Evolutionary conservation across 30 jellyfish, hydroid and myxozoan species (phyloP).

Genomic region (Aurelia coerulea): DNA sequence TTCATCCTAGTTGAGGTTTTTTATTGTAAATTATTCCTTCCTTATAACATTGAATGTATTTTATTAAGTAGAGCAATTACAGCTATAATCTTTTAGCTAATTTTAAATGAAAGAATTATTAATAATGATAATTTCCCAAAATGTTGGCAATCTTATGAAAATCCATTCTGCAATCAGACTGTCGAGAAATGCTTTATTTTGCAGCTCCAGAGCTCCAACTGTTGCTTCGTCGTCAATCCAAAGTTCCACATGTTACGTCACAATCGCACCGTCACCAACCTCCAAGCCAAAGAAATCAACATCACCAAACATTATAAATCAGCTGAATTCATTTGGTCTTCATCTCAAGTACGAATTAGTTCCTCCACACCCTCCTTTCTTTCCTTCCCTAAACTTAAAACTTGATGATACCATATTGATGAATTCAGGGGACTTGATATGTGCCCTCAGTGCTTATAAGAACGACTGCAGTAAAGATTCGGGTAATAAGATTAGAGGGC

Average conservation of each 20-base stretch:
- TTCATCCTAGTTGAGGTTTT: too few species aligned
- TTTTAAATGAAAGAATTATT: too few species aligned
- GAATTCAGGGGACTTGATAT: constrained; percentile 86
- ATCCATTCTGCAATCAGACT: too few species aligned
- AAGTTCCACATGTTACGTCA: constrained; percentile 59
- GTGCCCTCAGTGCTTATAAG: constrained; percentile 50
- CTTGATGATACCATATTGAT: constrained; percentile 64
- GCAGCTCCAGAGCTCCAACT: constrained; percentile 19
- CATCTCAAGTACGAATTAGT: constrained; percentile 79
- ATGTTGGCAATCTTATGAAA: too few species aligned
- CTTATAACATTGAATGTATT: too few species aligned
- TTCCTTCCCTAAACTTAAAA: constrained; percentile 77
- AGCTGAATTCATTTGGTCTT: constrained; percentile 8
- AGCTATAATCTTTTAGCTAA: too few species aligned
- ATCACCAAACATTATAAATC: background rate
- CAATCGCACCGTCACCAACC: constrained; percentile 63
- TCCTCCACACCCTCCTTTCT: constrained; percentile 88
- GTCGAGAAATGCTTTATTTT: background rate
- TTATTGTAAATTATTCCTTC: too few species aligned
- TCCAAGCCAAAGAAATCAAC: background rate
- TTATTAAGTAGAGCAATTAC: too few species aligned
- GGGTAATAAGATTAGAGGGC: background rate
- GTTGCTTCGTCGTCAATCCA: constrained; percentile 27
- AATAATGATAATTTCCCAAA: too few species aligned
- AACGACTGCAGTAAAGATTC: background rate